These are phyloP conservation scores for Catocala nupta DNA, from an alignment of 2,888 invertebrate genomes.

Conservation along the genomic window DNA sequence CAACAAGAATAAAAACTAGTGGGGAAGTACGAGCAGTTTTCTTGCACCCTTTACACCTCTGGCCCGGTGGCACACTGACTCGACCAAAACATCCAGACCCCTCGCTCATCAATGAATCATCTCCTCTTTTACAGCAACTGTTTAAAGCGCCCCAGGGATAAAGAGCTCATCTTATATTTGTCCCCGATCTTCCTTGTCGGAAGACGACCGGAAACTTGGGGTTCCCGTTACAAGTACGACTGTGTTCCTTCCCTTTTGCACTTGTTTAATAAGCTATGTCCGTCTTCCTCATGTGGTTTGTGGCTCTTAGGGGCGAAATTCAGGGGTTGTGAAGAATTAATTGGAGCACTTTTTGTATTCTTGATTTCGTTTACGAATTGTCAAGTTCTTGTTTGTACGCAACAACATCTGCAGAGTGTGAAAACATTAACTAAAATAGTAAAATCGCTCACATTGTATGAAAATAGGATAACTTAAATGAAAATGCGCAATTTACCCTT, in stretches of 20 bases:
- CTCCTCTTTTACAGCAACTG: constrained; percentile 37
- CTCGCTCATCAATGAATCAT: constrained; percentile 53
- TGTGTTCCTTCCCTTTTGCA: constrained; percentile 58
- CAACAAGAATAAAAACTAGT: constrained; percentile 34
- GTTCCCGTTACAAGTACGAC: constrained; percentile 70
- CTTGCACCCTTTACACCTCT: constrained; percentile 58
- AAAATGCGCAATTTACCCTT: neutral
- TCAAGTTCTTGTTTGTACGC: constrained; percentile 60
- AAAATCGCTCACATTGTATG: neutral
- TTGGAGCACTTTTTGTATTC: constrained; percentile 56
- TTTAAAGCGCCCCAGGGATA: constrained; percentile 49
- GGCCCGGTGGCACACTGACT: constrained; percentile 76
- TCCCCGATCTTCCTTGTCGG: constrained; percentile 62
- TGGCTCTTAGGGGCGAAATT: constrained; percentile 65
- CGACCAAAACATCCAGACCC: constrained; percentile 56
- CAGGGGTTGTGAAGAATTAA: constrained; percentile 68
- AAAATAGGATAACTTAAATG: neutral
- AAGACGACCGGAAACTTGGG: constrained; percentile 75
- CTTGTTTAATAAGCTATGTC: constrained; percentile 30
- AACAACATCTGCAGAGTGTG: constrained; percentile 58
- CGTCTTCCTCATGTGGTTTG: constrained; percentile 66
- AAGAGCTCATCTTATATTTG: constrained; percentile 66
- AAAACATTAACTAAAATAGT: constrained; percentile 17
- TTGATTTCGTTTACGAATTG: constrained; percentile 58
- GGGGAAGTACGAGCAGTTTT: constrained; percentile 39